Percentiles rank a stretch among this genome's conserved stretches.
Conservation (phyloP, 2,888 invertebrate genomes). For the Nomada flava region DNA sequence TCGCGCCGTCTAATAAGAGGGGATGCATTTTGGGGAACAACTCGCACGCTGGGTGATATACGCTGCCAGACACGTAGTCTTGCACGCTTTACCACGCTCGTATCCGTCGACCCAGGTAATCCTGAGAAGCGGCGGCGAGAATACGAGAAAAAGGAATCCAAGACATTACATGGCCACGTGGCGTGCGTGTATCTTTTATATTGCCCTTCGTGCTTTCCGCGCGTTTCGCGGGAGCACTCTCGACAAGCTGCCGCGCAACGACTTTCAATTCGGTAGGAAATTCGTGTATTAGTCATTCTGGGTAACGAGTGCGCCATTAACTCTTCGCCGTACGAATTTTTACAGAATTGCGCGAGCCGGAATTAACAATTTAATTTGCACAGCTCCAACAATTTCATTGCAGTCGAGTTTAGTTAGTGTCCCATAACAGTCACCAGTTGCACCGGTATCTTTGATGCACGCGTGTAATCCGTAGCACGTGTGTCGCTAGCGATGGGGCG, state of each 20-base stretch:
- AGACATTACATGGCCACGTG: slow-evolving; percentile 19
- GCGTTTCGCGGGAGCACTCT: slow-evolving; percentile 19
- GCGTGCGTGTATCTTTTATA: slow-evolving; percentile 55
- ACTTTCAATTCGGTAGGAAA: slow-evolving; percentile 23
- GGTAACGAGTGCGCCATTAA: not conserved
- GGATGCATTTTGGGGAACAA: not conserved
- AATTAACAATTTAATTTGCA: too few relatives aligned
- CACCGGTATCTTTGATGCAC: too few relatives aligned
- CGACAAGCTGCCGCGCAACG: slow-evolving; percentile 1
- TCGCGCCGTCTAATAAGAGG: too few relatives aligned
- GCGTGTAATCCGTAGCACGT: too few relatives aligned
- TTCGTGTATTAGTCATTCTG: too few relatives aligned
- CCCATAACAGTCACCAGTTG: too few relatives aligned
- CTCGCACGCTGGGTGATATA: not conserved
- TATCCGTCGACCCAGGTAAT: slow-evolving; percentile 39
- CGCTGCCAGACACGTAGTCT: not conserved
- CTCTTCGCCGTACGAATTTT: not conserved
- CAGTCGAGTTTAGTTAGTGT: too few relatives aligned
- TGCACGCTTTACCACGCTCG: slow-evolving; percentile 3
- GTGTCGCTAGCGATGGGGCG: too few relatives aligned
- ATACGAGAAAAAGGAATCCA: slow-evolving; percentile 43
- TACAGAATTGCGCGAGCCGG: not conserved
- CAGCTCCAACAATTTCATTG: too few relatives aligned
- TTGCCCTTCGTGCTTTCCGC: slow-evolving; percentile 23
- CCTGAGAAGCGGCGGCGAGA: slow-evolving; percentile 41